These are phyloP conservation scores for Oostethus manadensis DNA, from an alignment of 2,113 vertebrate species.

Conservation along the genomic window DNA sequence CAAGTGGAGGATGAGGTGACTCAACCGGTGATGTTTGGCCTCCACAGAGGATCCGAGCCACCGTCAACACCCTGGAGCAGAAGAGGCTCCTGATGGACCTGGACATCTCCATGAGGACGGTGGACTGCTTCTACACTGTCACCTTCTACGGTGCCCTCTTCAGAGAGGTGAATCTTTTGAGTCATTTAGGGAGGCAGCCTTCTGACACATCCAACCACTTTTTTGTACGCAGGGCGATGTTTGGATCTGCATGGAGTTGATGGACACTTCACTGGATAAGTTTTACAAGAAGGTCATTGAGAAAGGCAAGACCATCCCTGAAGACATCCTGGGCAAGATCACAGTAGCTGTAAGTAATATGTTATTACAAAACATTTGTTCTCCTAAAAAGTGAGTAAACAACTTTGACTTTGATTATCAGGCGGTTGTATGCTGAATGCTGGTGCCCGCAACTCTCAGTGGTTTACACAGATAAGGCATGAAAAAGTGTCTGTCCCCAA, in stretches of 20 bases:
- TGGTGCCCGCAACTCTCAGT: too few relatives aligned
- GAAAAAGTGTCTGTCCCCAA: too few relatives aligned
- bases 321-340: conserved; percentile 97
- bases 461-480: too few relatives aligned
- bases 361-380: conserved; percentile 4
- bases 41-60: conserved; percentile 88
- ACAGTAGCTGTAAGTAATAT: conserved; percentile 82
- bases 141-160: conserved; percentile 98
- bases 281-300: conserved; percentile 98
- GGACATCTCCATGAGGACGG: conserved; percentile 97
- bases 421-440: too few relatives aligned
- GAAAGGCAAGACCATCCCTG: conserved; percentile 89
- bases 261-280: conserved; percentile 98
- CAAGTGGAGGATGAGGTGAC: too few relatives aligned
- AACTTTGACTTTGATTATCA: too few relatives aligned
- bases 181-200: background rate
- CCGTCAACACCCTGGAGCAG: conserved; percentile 96
- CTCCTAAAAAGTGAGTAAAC: too few relatives aligned
- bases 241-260: conserved; percentile 99
- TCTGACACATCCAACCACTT: background rate
- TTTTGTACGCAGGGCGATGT: conserved; percentile 82
- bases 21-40: conserved; percentile 4
- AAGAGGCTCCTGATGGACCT: conserved; percentile 98
- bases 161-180: conserved; percentile 83
- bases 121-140: conserved; percentile 95